Conservation (phyloP, 2,797 vertebrate species). For the Trachurus trachurus region DNA sequence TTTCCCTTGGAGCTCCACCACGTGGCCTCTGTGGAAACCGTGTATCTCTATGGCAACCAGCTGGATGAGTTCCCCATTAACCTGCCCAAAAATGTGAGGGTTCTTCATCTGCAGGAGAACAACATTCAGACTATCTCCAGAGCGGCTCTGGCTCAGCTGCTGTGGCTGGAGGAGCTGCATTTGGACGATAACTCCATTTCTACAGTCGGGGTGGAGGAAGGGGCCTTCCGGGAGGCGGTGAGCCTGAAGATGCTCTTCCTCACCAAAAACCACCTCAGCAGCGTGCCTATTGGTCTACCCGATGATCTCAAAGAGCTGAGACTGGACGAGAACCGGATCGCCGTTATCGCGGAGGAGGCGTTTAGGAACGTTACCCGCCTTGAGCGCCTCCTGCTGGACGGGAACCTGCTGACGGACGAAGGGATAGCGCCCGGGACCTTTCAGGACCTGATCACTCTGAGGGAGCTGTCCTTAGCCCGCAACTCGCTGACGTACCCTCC, state of each 20-base stretch:
- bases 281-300: constrained; percentile 94
- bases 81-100: constrained; percentile 92
- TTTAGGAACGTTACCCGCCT: constrained; percentile 92
- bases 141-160: constrained; percentile 91
- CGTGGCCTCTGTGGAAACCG: constrained; percentile 93
- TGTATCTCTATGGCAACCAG: constrained; percentile 96
- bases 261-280: constrained; percentile 97
- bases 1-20: constrained; percentile 94
- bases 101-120: constrained; percentile 97
- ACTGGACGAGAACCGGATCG: constrained; percentile 95
- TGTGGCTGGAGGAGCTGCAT: constrained; percentile 93
- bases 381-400: constrained; percentile 92
- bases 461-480: constrained; percentile 93
- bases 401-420: constrained; percentile 94
- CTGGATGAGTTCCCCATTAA: constrained; percentile 97
- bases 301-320: constrained; percentile 92
- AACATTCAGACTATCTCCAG: constrained; percentile 97
- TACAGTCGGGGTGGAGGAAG: constrained; percentile 95
- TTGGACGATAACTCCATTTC: constrained; percentile 97
- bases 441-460: constrained; percentile 90
- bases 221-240: constrained; percentile 93
- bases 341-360: constrained; percentile 92
- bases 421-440: constrained; percentile 93
- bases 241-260: constrained; percentile 95
- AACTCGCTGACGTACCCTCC: constrained; percentile 94